Evolutionary conservation across 2,113 vertebrate species (phyloP).

Genomic region (Stomatorhinus ivindoensis): DNA sequence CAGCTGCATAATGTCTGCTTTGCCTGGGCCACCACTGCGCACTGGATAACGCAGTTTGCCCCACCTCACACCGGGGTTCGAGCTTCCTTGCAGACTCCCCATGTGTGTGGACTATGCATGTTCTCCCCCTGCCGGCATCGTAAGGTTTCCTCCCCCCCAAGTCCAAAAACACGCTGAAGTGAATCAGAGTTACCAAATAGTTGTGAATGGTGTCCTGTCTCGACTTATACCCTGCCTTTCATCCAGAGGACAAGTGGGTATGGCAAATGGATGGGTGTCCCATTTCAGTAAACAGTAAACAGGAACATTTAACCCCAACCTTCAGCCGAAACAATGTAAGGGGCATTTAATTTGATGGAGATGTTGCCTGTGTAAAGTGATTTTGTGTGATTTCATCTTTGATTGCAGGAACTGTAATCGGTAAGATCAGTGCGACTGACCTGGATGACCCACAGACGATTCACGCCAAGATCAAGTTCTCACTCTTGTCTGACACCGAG

Average conservation of each 20-base stretch:
- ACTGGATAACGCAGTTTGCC: not conserved
- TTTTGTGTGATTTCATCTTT: not conserved
- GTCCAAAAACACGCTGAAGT: too few species aligned
- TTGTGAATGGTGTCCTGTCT: not conserved
- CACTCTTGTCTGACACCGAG: constrained; percentile 40
- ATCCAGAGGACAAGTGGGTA: not conserved
- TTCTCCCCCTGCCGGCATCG: too few species aligned
- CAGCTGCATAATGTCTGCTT: not conserved
- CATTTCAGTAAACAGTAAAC: not conserved
- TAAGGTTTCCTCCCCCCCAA: too few species aligned
- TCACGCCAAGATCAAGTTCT: constrained; percentile 64
- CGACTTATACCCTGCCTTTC: not conserved
- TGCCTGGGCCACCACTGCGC: not conserved
- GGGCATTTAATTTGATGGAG: not conserved
- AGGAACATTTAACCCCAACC: not conserved
- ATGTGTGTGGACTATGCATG: not conserved
- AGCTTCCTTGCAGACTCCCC: not conserved
- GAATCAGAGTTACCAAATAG: not conserved
- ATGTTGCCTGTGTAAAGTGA: not conserved
- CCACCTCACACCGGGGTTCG: not conserved
- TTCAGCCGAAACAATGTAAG: not conserved
- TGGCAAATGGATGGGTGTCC: not conserved
- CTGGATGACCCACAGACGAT: constrained; percentile 52
- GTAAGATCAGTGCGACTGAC: constrained; percentile 66
- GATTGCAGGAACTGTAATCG: constrained; percentile 62